Percentiles rank a stretch among this genome's conserved stretches.
These are phyloP conservation scores for Grus americana DNA, from an alignment of 2,113 vertebrate species.

Conservation along the genomic window DNA sequence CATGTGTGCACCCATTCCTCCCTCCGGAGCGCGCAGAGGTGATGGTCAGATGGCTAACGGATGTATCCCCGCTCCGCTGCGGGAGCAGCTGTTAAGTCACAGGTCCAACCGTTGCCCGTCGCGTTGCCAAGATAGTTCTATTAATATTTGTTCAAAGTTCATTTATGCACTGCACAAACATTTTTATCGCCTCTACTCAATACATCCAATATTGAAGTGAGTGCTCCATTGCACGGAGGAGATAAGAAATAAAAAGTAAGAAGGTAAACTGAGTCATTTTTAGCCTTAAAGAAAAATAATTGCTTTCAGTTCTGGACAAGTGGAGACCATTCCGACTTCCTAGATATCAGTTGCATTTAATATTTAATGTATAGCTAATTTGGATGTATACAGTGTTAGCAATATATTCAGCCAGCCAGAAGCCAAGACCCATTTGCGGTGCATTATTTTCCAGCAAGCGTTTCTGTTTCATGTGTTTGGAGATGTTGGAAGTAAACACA, in stretches of 20 bases:
- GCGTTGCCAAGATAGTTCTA: not conserved
- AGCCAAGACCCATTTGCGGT: not conserved
- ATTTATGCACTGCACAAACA: not conserved
- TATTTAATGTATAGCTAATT: not conserved
- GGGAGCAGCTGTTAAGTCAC: not conserved
- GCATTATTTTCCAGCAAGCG: not conserved
- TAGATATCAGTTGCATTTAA: not conserved
- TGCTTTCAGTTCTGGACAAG: not conserved
- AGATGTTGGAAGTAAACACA: not conserved
- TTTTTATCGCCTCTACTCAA: not conserved
- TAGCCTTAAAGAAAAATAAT: not conserved
- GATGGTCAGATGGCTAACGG: not conserved
- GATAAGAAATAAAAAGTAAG: not conserved
- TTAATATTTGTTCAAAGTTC: constrained; percentile 1
- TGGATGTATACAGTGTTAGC: not conserved
- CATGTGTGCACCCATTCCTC: not conserved
- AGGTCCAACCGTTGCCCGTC: not conserved
- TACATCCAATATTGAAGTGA: not conserved
- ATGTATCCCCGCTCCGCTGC: not conserved
- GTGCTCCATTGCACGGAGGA: not conserved
- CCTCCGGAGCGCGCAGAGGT: not conserved
- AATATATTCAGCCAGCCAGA: not conserved
- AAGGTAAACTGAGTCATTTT: not conserved
- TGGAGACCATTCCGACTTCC: not conserved
- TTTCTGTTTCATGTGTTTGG: not conserved